Evolutionary conservation across 2,888 invertebrate species (phyloP), one percentile per base, ranked within the genome.

Genomic region (Pogonocherus hispidulus): DNA sequence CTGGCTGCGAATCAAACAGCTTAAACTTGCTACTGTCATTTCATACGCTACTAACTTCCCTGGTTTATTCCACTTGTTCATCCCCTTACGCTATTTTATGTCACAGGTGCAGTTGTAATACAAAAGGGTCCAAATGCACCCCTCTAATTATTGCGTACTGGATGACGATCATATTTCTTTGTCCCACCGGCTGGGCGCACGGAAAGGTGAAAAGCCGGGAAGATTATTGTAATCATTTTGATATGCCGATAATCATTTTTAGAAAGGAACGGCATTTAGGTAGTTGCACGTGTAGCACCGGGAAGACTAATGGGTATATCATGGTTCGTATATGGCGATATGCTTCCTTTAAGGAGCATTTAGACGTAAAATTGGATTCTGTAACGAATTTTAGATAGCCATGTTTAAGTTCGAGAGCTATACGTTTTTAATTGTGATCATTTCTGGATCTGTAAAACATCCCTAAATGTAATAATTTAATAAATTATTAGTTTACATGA

Each of bases 41-140:
- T 37, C 20, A 51, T 35, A 37, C 19, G 20, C 20, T 20, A 14
- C 35, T 62, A 51, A 37, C 62, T 51, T 59, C 47, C 47, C 47
- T 19, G 47, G n/a, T 23, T 47, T 47, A 41, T 83, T 82, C 81
- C 82, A 84, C 84, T 84, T 84, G 84, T 81, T 75, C 51, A 44
- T 65, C 59, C 49, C 60, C 51, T 66, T 52, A 52, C 9, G 37
- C 14, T 18, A 49, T 41, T 57, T 51, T 51, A 66, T 51, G 57
- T 66, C 59, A 56, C 62, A 62, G 62, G 62, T 62, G 62, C 62
- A 62, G 49, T 51, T 37, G 51, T 23, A 37, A 46, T 20, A 22
- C 18, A 60, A 32, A 56, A 64, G 64, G 41, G 64, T 22, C 47
- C 3, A 14, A 20, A 18, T 51, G 35, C 51, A 62, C 62, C 62